Evolutionary conservation across 2,888 invertebrate species (phyloP).

Genomic region (Prenolepis imparis): DNA sequence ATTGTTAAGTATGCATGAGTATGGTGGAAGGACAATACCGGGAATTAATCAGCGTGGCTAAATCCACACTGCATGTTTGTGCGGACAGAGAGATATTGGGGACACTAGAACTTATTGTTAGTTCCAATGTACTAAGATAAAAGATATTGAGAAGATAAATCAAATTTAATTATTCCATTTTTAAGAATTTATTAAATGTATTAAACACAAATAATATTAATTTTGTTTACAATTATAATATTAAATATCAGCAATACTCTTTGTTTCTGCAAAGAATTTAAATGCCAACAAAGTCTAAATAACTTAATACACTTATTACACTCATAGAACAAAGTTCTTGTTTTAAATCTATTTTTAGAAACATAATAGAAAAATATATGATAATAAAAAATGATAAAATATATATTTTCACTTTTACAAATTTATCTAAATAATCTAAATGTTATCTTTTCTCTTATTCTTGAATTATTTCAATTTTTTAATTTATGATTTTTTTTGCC

Average conservation of each 20-base stretch:
- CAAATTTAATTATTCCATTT: not conserved
- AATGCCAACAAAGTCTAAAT: not conserved
- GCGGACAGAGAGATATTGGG: not conserved
- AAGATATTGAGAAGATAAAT: conserved; percentile 6
- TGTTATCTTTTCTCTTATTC: not conserved
- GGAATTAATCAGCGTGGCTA: conserved; percentile 63
- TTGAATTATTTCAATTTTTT: not conserved
- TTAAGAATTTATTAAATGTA: not conserved
- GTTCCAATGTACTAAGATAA: not conserved
- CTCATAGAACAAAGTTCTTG: not conserved
- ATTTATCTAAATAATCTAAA: conserved; percentile 9
- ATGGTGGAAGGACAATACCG: conserved; percentile 27
- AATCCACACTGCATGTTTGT: conserved; percentile 67
- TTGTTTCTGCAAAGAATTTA: not conserved
- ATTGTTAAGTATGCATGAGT: conserved; percentile 40
- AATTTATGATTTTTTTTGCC: not conserved
- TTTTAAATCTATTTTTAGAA: not conserved
- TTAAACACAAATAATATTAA: not conserved
- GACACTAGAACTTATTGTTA: not conserved
- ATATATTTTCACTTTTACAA: not conserved
- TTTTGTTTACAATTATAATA: not conserved
- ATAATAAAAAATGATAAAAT: no score
- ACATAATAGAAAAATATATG: not conserved
- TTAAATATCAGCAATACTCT: not conserved
- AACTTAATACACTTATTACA: not conserved